Conservation (phyloP, 2,113 vertebrate species). For the Coturnix japonica region DNA sequence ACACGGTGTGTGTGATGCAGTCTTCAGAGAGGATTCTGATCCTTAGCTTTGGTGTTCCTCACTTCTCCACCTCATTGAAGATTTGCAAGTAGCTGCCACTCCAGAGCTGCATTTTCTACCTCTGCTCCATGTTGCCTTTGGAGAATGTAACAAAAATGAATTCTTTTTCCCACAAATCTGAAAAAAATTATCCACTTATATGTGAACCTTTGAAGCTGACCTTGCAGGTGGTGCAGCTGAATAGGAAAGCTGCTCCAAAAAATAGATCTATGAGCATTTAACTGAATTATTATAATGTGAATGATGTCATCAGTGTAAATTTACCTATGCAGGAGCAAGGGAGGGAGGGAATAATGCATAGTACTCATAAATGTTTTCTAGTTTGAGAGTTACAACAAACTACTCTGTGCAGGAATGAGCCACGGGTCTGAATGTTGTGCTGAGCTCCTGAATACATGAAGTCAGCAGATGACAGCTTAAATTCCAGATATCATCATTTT, state of each 20-base stretch:
- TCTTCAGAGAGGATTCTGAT: neutral
- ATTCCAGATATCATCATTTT: constrained; percentile 9
- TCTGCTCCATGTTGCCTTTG: neutral
- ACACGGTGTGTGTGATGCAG: neutral
- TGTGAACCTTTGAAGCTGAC: neutral
- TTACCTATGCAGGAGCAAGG: neutral
- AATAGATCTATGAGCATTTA: neutral
- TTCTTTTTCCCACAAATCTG: neutral
- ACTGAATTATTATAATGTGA: neutral
- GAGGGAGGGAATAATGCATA: neutral
- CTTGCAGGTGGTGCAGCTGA: neutral
- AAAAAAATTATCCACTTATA: neutral
- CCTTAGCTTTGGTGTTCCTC: neutral
- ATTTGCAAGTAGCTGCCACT: neutral
- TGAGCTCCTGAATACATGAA: neutral
- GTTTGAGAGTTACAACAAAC: neutral
- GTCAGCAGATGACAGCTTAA: neutral
- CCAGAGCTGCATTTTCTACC: neutral
- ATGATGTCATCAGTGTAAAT: neutral
- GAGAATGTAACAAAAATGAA: neutral
- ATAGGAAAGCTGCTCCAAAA: neutral
- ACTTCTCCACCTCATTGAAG: neutral
- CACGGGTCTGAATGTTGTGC: neutral
- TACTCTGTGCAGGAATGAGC: neutral
- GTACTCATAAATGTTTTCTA: neutral